Evolutionary conservation across 2,113 vertebrate genomes (phyloP).

Genomic region (Barbus barbus): DNA sequence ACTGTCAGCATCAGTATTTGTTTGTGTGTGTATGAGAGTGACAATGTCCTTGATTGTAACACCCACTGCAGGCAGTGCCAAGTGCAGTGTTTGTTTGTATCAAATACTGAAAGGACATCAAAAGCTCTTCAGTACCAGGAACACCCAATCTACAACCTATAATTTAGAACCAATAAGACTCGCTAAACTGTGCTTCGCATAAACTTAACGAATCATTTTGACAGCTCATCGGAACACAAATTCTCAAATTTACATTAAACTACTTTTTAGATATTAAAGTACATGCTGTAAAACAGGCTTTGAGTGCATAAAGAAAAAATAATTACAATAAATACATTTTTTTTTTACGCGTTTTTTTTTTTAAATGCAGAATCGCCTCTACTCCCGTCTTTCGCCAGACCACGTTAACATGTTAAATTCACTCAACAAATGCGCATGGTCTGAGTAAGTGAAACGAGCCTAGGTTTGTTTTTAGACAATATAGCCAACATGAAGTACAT

Average conservation of each 20-base stretch:
- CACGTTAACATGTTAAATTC: too few relatives aligned
- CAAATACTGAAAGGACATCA: neutral
- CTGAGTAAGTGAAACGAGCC: too few relatives aligned
- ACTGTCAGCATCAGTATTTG: neutral
- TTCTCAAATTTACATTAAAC: too few relatives aligned
- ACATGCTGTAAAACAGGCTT: neutral
- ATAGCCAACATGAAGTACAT: too few relatives aligned
- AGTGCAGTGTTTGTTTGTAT: neutral
- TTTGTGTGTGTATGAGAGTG: neutral
- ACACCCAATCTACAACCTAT: neutral
- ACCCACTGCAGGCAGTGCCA: neutral
- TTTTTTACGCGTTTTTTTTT: too few relatives aligned
- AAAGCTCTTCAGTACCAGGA: neutral
- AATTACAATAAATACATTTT: neutral
- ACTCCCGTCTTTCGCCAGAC: too few relatives aligned
- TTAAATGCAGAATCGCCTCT: too few relatives aligned
- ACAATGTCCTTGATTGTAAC: conserved; percentile 1
- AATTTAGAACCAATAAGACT: neutral
- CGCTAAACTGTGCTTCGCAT: neutral
- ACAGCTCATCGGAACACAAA: neutral
- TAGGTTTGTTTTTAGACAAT: too few relatives aligned
- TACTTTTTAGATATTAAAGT: too few relatives aligned
- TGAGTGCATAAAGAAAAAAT: neutral
- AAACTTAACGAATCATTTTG: neutral
- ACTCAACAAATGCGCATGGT: too few relatives aligned